Conservation (phyloP, 2,113 vertebrate species). For the Mesembrinibis cayennensis region DNA sequence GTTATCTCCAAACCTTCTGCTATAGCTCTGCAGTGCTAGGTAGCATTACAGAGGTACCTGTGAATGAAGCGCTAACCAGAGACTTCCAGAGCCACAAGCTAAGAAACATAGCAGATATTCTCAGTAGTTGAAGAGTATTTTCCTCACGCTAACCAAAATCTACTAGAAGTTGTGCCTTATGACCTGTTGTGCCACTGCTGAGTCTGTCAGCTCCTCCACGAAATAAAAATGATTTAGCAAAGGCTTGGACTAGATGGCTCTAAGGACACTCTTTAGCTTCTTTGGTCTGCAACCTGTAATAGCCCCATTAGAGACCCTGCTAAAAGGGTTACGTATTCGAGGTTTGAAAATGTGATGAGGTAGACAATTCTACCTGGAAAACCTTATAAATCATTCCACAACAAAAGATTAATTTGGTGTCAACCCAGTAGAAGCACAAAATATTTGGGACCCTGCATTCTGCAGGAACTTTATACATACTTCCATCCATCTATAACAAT, state of each 20-base stretch:
- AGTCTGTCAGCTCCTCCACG: neutral
- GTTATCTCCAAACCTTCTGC: neutral
- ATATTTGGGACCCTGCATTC: neutral
- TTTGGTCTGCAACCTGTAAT: neutral
- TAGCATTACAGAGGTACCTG: neutral
- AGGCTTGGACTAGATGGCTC: neutral
- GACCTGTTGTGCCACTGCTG: neutral
- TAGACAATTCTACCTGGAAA: neutral
- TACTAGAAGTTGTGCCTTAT: neutral
- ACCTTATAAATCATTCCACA: neutral
- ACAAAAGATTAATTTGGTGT: neutral
- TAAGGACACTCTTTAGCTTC: neutral
- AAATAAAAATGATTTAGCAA: neutral
- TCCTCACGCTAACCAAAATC: neutral
- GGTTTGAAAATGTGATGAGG: neutral
- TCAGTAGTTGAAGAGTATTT: neutral
- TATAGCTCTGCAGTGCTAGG: neutral
- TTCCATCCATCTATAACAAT: neutral
- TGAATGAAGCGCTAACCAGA: neutral
- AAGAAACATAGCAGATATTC: neutral
- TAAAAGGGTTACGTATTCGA: neutral
- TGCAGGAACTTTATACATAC: neutral
- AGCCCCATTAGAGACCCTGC: neutral
- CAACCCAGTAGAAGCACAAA: neutral
- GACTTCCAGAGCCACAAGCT: neutral